phyloP scores from a whole-genome alignment of 2,888 invertebrate genomes.

The Calameuta filiformis region DNA sequence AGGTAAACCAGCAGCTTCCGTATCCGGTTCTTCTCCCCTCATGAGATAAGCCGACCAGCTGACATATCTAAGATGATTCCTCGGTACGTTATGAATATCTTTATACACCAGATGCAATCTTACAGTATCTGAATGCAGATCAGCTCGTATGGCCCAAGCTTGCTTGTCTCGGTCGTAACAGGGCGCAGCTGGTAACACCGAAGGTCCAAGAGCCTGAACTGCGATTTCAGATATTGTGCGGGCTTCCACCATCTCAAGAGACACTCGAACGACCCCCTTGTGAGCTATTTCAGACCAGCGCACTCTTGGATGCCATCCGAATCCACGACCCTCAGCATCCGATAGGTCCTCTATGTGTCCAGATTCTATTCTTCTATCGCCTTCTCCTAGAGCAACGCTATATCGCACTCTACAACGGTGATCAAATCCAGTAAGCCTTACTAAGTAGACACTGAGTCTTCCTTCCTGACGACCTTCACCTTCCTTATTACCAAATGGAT shows the following conservation, averaged over 20 bases:
- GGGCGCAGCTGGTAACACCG: constrained; percentile 71
- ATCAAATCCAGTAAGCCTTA: constrained; percentile 83
- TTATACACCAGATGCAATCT: constrained; percentile 80
- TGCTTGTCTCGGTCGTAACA: constrained; percentile 85
- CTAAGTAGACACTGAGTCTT: constrained; percentile 71
- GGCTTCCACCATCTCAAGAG: constrained; percentile 80
- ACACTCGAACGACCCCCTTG: constrained; percentile 74
- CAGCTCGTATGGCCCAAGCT: constrained; percentile 82
- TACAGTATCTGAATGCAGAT: constrained; percentile 81
- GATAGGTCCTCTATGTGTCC: constrained; percentile 78
- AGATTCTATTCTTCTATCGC: constrained; percentile 75
- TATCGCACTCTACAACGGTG: constrained; percentile 82
- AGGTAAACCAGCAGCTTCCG: constrained; percentile 76
- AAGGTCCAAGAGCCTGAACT: constrained; percentile 67
- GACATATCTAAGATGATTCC: constrained; percentile 79
- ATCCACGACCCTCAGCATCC: constrained; percentile 77
- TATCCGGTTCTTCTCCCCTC: constrained; percentile 70
- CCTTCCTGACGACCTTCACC: constrained; percentile 60
- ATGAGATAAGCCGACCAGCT: constrained; percentile 80
- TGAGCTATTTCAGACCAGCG: constrained; percentile 71
- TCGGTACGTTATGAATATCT: constrained; percentile 81
- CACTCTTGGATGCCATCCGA: constrained; percentile 77
- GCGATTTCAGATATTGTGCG: constrained; percentile 75
- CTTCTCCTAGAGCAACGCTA: constrained; percentile 76
- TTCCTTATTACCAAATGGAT: constrained; percentile 72